phyloP scores from a whole-genome alignment of 2,113 vertebrate species.

The Epinephelus lanceolatus region DNA sequence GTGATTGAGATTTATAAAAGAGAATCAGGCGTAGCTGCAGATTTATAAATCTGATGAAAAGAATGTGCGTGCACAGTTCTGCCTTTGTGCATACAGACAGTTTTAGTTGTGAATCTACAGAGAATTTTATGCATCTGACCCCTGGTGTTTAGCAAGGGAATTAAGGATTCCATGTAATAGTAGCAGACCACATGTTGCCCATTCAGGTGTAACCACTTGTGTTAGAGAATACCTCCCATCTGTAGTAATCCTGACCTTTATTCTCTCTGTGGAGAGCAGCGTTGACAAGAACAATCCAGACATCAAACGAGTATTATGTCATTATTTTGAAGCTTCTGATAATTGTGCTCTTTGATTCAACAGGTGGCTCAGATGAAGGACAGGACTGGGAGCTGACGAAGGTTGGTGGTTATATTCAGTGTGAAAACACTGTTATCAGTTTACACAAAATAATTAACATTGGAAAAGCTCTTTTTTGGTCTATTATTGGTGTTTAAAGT shows the following conservation, averaged over 20 bases:
- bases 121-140: too few relatives aligned
- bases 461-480: background rate
- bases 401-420: constrained; percentile 56
- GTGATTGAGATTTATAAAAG: too few relatives aligned
- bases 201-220: background rate
- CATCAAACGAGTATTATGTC: constrained; percentile 18
- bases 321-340: constrained; percentile 8
- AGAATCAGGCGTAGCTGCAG: too few relatives aligned
- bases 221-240: background rate
- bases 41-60: too few relatives aligned
- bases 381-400: constrained; percentile 66
- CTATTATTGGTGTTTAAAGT: too few relatives aligned
- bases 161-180: too few relatives aligned
- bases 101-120: too few relatives aligned
- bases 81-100: too few relatives aligned
- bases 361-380: constrained; percentile 75
- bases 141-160: too few relatives aligned
- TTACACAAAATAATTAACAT: background rate
- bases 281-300: background rate
- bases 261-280: background rate
- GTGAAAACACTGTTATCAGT: background rate
- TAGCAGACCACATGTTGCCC: background rate
- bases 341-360: constrained; percentile 27
- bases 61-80: too few relatives aligned
- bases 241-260: background rate